Conservation (phyloP, 2,888 invertebrate genomes). For the Parapristionchus giblindavisi region DNA sequence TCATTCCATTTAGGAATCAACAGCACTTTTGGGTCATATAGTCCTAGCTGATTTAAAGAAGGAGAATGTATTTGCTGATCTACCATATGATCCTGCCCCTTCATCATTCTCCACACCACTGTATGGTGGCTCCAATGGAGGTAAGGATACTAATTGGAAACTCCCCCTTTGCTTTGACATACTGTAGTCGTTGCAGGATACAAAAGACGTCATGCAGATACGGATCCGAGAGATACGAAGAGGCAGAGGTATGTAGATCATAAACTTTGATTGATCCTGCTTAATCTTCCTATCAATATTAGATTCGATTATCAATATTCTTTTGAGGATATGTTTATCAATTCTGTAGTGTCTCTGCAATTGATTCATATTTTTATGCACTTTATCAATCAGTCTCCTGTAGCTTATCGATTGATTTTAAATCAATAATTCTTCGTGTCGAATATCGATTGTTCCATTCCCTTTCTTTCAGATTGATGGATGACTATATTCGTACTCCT, state of each 20-base stretch:
- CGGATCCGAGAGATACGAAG: conserved; percentile 19
- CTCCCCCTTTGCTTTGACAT: too few relatives aligned
- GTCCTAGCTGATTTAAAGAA: background rate
- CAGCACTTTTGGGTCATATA: conserved; percentile 1
- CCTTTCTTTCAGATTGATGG: too few relatives aligned
- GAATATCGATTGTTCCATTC: too few relatives aligned
- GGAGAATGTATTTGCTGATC: conserved; percentile 5
- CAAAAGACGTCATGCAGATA: conserved; percentile 25
- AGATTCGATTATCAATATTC: background rate
- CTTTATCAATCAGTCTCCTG: too few relatives aligned
- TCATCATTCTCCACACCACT: background rate
- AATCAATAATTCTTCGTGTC: too few relatives aligned
- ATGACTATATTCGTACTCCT: too few relatives aligned
- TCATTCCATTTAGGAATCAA: conserved; percentile 14
- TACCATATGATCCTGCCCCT: conserved; percentile 1
- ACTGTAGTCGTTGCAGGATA: too few relatives aligned
- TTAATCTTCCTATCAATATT: background rate
- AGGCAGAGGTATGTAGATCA: background rate
- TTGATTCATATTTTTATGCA: too few relatives aligned
- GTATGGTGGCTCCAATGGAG: background rate
- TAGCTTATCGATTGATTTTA: too few relatives aligned
- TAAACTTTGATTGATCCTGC: background rate
- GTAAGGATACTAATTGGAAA: background rate
- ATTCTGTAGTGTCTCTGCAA: too few relatives aligned
- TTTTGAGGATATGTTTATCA: background rate